Evolutionary conservation across 2,888 invertebrate species (phyloP), one percentile per base, ranked within the genome.

Genomic region (Scrobipalpa atriplicella): DNA sequence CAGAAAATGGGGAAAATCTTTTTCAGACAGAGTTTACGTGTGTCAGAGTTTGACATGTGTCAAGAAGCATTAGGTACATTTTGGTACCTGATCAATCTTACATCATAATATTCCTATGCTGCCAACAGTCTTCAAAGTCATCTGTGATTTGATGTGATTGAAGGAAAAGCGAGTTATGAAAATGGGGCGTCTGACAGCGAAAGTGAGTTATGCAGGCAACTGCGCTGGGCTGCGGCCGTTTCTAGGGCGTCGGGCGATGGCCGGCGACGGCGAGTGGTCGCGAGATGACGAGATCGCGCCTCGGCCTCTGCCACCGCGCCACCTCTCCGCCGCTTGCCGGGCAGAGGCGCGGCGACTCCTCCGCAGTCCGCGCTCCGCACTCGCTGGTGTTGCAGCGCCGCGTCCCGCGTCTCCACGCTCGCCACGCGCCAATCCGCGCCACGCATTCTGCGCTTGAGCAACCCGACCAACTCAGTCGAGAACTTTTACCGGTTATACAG

Each of bases 141-240:
- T 47, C 16, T 16, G 47, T 16, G 6, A 16, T 47, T 47, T 47
- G 47, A 47, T 47, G 47, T 47, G 5, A n/a, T 47, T 16, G 47
- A 47, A 47, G 47, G 47, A 47, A 47, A 47, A 47, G n/a, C 47
- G 47, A 47, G 47, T 47, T 47, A 47, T 47, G 77, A 77, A 83
- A 84, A 84, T 80, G 74, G 78, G 78, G 69, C 79, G 73, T 73
- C 72, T 65, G 75, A 78, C 79, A 82, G 87, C 85, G 89, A 90
- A 90, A 89, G 87, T 87, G 77, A 83, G 81, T 79, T 78, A 79
- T 80, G 81, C 78, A 77, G 79, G 69, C 73, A 72, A 61, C 67
- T 61, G 61, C 41, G 63, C 60, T 64, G 62, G 68, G 69, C 70
- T 67, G 72, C 67, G 69, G 72, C 72, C 72, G 75, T 86, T 90